Base-by-base conservation (phyloP, 2,888 invertebrate genomes). In the Sinohyriopsis cumingii region DNA sequence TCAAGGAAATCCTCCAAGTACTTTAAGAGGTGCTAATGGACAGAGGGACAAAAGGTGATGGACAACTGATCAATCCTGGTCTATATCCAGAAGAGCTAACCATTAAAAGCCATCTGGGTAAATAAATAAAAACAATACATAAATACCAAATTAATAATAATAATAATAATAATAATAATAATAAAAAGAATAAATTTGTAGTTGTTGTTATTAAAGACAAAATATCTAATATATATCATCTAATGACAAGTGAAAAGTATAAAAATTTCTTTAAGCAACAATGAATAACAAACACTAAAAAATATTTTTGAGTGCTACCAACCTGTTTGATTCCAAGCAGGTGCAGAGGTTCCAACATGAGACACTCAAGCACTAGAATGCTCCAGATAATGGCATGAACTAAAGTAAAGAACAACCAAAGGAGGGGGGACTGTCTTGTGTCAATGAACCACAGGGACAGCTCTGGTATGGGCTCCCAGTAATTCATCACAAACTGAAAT, bases 251-350 rank as follows among this genome's bases (percentile, higher is more conserved):
- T 1, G 55, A 55, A 64, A 45, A 45, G 7, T 22, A 64, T 55
- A 64, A 6, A 24, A 25, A 64, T 24, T 64, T 55, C 33, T 24
- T 25, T 61, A 25, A 2, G 0, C 2, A 5, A 45, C 45, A 45
- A 15, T 5, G 5, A 12, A 15, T 12, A 15, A 45, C 3, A 33
- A 33, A 45, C 15, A 45, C 12, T 15, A 15, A 3, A 45, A 45
- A 45, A 45, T 3, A 22, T 28, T 61, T 9, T 61, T 2, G 24
- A n/a, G 22, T 59, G n/a, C 5, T 59, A 63, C 28, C 61, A 72
- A 86, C 87, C 84, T 87, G 87, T 72, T 80, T 82, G 12, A 86
- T 55, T 45, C 87, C 87, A 60, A 84, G 63, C 62, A 86, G 64
- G 65, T 85, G 81, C 7, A 78, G 70, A 12, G 83, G 79, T 45